Evolutionary conservation across 2,113 vertebrate genomes (phyloP).

Genomic region (Glaucomys volans): DNA sequence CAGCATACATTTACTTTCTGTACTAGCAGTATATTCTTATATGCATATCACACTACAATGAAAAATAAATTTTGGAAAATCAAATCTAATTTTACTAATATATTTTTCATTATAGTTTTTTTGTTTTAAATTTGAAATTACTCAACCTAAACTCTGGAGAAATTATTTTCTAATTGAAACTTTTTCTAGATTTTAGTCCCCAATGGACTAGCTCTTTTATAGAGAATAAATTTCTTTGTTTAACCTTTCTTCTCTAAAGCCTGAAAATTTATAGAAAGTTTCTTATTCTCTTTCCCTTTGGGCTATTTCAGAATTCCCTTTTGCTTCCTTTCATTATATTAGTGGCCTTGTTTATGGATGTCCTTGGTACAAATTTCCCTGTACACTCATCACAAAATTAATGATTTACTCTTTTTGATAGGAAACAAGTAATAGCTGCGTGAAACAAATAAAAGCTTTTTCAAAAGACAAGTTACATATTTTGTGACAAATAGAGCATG

Average conservation of each 20-base stretch:
- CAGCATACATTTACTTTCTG: not conserved
- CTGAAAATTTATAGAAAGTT: not conserved
- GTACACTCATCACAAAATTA: not conserved
- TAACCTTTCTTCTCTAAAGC: not conserved
- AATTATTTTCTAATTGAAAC: slow-evolving; percentile 43
- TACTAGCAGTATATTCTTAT: slow-evolving; percentile 27
- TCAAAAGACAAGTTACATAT: slow-evolving; percentile 17
- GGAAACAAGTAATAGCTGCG: not conserved
- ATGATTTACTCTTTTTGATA: not conserved
- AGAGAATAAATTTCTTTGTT: slow-evolving; percentile 26
- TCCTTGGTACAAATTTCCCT: not conserved
- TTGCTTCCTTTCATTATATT: not conserved
- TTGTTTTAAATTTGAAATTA: slow-evolving; percentile 64
- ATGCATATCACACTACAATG: not conserved
- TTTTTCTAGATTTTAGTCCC: not conserved
- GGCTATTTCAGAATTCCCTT: not conserved
- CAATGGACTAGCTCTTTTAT: not conserved
- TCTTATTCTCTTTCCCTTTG: slow-evolving; percentile 46
- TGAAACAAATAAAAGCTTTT: slow-evolving; percentile 36
- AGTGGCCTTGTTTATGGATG: slow-evolving; percentile 3
- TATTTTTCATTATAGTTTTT: slow-evolving; percentile 7
- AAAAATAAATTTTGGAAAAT: slow-evolving; percentile 39
- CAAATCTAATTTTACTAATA: slow-evolving; percentile 22
- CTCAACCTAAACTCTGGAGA: slow-evolving; percentile 29
- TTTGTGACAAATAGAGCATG: not conserved